Evolutionary conservation across 2,888 invertebrate genomes (phyloP).

Genomic region (Lymantria monacha): DNA sequence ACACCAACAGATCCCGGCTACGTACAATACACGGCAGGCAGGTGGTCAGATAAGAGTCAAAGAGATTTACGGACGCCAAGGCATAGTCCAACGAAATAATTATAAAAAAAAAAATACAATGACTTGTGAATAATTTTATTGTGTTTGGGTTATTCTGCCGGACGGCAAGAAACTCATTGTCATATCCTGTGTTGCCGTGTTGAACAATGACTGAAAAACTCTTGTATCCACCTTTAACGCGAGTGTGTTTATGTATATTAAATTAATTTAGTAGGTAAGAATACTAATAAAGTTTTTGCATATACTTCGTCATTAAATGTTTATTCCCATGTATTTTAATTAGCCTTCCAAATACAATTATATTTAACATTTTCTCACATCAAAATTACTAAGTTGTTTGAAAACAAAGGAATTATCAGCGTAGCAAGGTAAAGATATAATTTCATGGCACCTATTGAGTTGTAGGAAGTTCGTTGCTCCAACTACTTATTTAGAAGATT

Average conservation of each 20-base stretch:
- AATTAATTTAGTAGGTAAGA: constrained; percentile 35
- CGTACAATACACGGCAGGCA: constrained; percentile 87
- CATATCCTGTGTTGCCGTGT: constrained; percentile 29
- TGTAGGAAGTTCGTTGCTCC: constrained; percentile 70
- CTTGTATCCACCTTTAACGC: constrained; percentile 38
- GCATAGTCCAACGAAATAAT: constrained; percentile 75
- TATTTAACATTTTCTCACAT: constrained; percentile 43
- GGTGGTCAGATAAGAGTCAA: constrained; percentile 81
- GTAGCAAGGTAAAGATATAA: constrained; percentile 46
- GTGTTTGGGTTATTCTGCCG: constrained; percentile 9
- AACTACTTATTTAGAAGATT: constrained; percentile 59
- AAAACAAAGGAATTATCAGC: constrained; percentile 60
- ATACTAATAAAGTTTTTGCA: constrained; percentile 51
- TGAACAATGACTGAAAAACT: constrained; percentile 45
- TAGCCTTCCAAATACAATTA: constrained; percentile 42
- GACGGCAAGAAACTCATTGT: constrained; percentile 20
- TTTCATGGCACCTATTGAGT: constrained; percentile 47
- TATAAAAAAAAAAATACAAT: constrained; percentile 13
- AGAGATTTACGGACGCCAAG: constrained; percentile 81
- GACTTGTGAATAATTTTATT: constrained; percentile 20
- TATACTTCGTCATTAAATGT: constrained; percentile 35
- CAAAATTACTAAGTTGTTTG: constrained; percentile 40
- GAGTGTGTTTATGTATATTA: constrained; percentile 40
- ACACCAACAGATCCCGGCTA: constrained; percentile 88
- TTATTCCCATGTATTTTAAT: constrained; percentile 42